A percentile compares a stretch with the other conserved stretches of the same genome.
These are phyloP conservation scores for Cantharis nigra DNA, from an alignment of 2,888 invertebrate genomes.

Conservation along the genomic window DNA sequence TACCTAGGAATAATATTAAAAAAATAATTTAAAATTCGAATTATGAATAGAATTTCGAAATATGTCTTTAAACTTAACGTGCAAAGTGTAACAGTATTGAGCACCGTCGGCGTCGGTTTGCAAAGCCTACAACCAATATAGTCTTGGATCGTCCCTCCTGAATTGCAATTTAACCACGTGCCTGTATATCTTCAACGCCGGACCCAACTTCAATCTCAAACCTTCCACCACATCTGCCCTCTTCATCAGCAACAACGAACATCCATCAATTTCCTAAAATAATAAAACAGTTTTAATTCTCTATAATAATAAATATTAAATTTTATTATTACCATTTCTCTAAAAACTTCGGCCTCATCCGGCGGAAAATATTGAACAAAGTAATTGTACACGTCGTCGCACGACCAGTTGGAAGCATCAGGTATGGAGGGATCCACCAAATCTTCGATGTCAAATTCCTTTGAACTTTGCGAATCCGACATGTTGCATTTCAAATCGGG, in stretches of 20 bases:
- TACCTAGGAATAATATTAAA: not conserved
- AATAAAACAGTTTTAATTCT: too few species aligned
- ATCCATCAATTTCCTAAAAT: slow-evolving; percentile 83
- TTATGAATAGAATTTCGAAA: not conserved
- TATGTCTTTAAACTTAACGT: not conserved
- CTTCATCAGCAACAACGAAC: slow-evolving; percentile 80
- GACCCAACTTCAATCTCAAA: slow-evolving; percentile 82
- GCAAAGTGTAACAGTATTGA: not conserved
- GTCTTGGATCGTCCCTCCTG: slow-evolving; percentile 71
- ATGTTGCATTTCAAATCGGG: slow-evolving; percentile 29
- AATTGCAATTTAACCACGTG: slow-evolving; percentile 83
- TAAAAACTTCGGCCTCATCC: slow-evolving; percentile 79
- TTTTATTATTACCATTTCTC: slow-evolving; percentile 70
- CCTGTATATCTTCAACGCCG: slow-evolving; percentile 83
- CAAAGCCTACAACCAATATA: slow-evolving; percentile 68
- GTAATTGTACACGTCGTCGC: slow-evolving; percentile 81
- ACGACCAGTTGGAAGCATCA: slow-evolving; percentile 81
- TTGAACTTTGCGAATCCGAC: slow-evolving; percentile 44
- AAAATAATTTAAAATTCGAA: slow-evolving; percentile 1
- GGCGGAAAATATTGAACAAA: slow-evolving; percentile 76
- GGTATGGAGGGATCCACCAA: slow-evolving; percentile 71
- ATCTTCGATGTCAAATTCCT: slow-evolving; percentile 46
- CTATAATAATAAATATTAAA: not conserved
- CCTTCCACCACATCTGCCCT: slow-evolving; percentile 83
- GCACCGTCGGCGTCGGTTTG: not conserved